Base-by-base conservation (phyloP, 2,888 invertebrate genomes). In the Isotomurus palustris region DNA sequence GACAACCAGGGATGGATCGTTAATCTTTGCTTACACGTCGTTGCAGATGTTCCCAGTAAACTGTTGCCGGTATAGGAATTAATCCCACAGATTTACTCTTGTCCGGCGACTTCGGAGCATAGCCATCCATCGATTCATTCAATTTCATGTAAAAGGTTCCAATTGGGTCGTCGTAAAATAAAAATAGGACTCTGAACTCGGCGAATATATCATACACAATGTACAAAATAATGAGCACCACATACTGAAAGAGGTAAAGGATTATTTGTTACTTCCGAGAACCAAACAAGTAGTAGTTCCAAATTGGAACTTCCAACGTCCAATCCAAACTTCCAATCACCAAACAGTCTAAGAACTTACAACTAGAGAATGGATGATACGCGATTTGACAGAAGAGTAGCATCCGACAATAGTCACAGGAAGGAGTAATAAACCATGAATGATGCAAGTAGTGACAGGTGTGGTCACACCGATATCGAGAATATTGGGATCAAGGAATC, bases 11-110 rank as follows among this genome's bases (percentile, higher is more conserved):
- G n/a, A 27, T 25, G 22, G 21, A 41, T 32, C 28, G 8, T 14
- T 45, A 40, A 22, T 45, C 22, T 24, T 5, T 38, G 21, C 24
- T 28, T 52, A 62, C 62, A 47, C 59, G 52, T 36, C 22, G 22
- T 21, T 66, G 66, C 3, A 63, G 22, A 41, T 63, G 63, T 35
- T 63, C 48, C 66, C 66, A 66, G 32, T 59, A 63, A 14, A 50
- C 32, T 1, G 41, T 54, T 1, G 62, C 57, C 14, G 48, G 14
- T 12, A 61, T 6, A 0, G 51, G 50, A 38, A 63, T 52, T 19
- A 66, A 53, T 12, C 62, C 61, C n/a, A 60, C 53, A 3, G 17
- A 3, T 8, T 32, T 5, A 2, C 55, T 19, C 10, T 54, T 35
- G 14, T 45, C 45, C n/a, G n/a, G n/a, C n/a, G n/a, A n/a, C n/a